Conservation (phyloP, 2,113 vertebrate genomes). For the Erythrocercus mccallii region DNA sequence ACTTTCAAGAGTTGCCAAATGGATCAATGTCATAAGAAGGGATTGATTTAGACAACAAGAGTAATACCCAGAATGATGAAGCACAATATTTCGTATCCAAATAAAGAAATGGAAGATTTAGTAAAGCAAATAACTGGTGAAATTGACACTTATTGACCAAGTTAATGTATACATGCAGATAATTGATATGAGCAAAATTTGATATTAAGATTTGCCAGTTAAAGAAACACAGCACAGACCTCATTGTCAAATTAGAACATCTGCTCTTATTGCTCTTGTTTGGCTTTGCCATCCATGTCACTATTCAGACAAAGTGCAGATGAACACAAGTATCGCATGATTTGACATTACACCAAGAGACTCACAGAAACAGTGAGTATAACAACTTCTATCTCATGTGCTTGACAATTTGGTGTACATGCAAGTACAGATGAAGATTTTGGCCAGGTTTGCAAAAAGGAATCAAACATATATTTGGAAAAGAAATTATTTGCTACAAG, state of each 20-base stretch:
- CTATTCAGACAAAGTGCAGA: background rate
- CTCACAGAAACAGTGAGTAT: background rate
- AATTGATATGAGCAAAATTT: background rate
- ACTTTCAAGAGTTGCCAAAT: constrained; percentile 2
- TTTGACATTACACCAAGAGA: background rate
- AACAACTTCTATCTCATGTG: background rate
- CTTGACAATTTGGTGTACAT: background rate
- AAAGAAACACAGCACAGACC: background rate
- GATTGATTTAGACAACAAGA: constrained; percentile 18
- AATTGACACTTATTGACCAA: background rate
- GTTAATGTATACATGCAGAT: background rate
- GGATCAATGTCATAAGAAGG: background rate
- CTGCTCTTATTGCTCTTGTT: background rate
- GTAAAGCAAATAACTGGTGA: background rate
- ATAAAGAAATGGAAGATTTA: background rate
- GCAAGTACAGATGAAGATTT: background rate
- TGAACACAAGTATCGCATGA: background rate
- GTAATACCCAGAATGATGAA: background rate
- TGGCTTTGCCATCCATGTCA: background rate
- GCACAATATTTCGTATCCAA: background rate
- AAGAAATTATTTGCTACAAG: background rate
- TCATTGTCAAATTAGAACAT: background rate
- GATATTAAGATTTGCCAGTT: background rate
- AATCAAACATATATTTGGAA: background rate
- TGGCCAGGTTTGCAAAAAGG: background rate